phyloP scores from a whole-genome alignment of 2,888 invertebrate species.

The Conomelus anceps region DNA sequence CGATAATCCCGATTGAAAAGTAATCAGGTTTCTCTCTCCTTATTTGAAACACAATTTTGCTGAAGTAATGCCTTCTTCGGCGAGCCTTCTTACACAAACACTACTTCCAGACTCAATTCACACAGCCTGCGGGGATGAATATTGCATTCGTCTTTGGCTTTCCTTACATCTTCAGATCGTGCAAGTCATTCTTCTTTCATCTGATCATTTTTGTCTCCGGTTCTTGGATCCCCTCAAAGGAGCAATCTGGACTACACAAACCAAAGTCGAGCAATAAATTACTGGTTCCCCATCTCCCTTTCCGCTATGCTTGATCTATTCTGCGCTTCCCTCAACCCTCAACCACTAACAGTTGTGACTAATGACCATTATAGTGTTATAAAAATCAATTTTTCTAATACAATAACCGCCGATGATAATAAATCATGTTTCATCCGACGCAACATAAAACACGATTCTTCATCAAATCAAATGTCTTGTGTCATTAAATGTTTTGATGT shows the following conservation, averaged over 20 bases:
- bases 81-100: neutral
- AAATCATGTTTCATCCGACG: too few relatives aligned
- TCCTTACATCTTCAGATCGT: neutral
- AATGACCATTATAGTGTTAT: neutral
- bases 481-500: too few relatives aligned
- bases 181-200: neutral
- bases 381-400: too few relatives aligned
- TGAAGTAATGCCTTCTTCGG: slow-evolving; percentile 3
- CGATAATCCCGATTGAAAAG: slow-evolving; percentile 7
- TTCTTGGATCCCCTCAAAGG: neutral
- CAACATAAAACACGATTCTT: too few relatives aligned
- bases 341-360: neutral
- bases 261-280: neutral
- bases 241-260: neutral
- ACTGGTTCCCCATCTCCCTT: neutral
- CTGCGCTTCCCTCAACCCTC: neutral
- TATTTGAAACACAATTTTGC: slow-evolving; percentile 11
- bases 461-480: too few relatives aligned
- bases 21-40: slow-evolving; percentile 9
- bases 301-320: neutral
- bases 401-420: too few relatives aligned
- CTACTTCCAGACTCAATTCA: neutral
- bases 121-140: neutral
- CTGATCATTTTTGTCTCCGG: neutral
- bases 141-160: neutral